These are phyloP conservation scores for Sarcophaga peregrina DNA, from an alignment of 1,140 invertebrate genomes.

Conservation along the genomic window DNA sequence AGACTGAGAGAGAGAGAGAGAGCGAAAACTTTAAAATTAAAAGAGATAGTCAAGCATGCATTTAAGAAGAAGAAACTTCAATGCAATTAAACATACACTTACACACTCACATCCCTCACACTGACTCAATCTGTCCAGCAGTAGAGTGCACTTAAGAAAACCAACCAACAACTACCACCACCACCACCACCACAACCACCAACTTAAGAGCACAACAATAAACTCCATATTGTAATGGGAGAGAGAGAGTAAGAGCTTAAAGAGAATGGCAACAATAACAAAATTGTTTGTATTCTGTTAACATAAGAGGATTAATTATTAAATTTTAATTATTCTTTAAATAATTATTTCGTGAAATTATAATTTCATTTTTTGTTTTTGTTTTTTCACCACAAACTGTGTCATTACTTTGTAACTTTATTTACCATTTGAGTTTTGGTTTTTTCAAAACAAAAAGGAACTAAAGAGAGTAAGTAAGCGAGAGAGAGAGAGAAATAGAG, in stretches of 20 bases:
- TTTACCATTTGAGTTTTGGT: not conserved
- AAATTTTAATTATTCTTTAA: not conserved
- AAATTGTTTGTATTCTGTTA: no score
- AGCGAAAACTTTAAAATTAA: not conserved
- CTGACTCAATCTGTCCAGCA: no score
- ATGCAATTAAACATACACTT: no score
- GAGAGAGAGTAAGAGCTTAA: no score
- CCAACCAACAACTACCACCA: not conserved
- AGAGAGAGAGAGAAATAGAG: not conserved
- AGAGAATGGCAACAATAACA: no score
- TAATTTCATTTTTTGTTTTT: not conserved
- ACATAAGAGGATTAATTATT: not conserved
- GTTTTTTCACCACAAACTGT: not conserved
- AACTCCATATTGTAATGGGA: no score
- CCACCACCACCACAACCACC: no score
- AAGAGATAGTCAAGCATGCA: no score
- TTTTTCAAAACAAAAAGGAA: no score
- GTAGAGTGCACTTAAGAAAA: not conserved
- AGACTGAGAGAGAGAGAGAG: not conserved
- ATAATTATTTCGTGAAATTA: not conserved
- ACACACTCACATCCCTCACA: no score
- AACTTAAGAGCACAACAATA: no score
- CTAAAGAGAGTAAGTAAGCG: not conserved
- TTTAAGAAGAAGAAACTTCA: no score
- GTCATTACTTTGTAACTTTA: conserved; percentile 13